phyloP scores from a whole-genome alignment of 2,113 vertebrate species.

The Scolopax mira region DNA sequence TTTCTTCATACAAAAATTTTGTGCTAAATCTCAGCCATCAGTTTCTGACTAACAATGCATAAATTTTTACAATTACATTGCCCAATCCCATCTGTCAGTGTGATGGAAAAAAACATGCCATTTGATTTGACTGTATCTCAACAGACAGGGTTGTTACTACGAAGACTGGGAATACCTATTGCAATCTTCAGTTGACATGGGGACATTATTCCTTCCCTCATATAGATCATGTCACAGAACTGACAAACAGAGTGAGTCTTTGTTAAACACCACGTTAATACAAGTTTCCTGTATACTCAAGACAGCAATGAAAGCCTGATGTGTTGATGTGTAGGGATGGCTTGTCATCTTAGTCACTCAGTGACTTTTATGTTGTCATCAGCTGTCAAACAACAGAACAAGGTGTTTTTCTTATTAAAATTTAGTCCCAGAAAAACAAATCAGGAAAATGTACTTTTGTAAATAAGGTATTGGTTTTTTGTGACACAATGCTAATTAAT shows the following conservation, averaged over 20 bases:
- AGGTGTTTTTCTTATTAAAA: slow-evolving; percentile 41
- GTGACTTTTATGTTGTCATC: slow-evolving; percentile 35
- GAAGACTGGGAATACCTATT: background rate
- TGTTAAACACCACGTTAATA: slow-evolving; percentile 26
- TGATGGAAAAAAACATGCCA: background rate
- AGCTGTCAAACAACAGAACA: slow-evolving; percentile 32
- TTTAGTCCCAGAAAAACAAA: slow-evolving; percentile 10
- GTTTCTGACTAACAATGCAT: background rate
- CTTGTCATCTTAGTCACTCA: slow-evolving; percentile 36
- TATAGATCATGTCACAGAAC: slow-evolving; percentile 1
- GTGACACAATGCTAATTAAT: background rate
- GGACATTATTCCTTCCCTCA: slow-evolving; percentile 12
- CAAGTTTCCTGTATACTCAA: background rate
- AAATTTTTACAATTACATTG: slow-evolving; percentile 4
- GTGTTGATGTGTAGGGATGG: slow-evolving; percentile 8
- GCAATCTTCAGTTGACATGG: background rate
- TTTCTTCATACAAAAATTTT: background rate
- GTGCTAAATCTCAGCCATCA: background rate
- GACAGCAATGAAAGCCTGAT: slow-evolving; percentile 26
- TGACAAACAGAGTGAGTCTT: slow-evolving; percentile 36
- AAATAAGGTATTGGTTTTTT: background rate
- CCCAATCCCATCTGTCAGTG: background rate
- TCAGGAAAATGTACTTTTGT: background rate
- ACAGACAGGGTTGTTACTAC: background rate
- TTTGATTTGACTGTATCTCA: slow-evolving; percentile 6